Percentiles rank a stretch among this genome's conserved stretches.
Evolutionary conservation across 2,888 invertebrate genomes (phyloP).

Genomic region (Ceramica pisi): DNA sequence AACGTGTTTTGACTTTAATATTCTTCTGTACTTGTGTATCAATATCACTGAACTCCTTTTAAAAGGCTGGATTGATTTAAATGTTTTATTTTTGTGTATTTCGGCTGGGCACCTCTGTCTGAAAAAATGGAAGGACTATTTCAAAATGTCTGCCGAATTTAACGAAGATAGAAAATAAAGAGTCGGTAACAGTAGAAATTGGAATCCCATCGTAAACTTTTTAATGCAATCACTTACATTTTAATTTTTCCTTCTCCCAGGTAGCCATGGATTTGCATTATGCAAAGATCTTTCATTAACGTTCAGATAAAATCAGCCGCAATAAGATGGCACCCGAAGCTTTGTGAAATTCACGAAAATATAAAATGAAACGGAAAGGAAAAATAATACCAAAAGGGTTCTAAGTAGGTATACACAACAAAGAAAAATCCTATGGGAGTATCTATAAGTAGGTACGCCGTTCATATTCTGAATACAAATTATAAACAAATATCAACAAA

Average conservation of each 20-base stretch:
- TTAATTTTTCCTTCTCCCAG: slow-evolving; percentile 37
- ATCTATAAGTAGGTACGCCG: background rate
- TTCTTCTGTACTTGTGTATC: too few species aligned
- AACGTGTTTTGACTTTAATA: too few species aligned
- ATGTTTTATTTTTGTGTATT: too few species aligned
- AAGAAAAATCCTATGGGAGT: background rate
- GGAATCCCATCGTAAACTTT: slow-evolving; percentile 45
- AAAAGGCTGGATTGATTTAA: too few species aligned
- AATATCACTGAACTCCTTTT: too few species aligned
- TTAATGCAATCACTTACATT: slow-evolving; percentile 41
- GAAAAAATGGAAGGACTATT: background rate
- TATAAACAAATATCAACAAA: too few species aligned
- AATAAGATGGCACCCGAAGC: slow-evolving; percentile 15
- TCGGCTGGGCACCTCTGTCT: too few species aligned
- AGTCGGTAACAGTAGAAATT: slow-evolving; percentile 37
- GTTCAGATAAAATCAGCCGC: slow-evolving; percentile 46
- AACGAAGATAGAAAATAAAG: slow-evolving; percentile 55
- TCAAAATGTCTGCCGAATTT: background rate
- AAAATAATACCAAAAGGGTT: slow-evolving; percentile 15
- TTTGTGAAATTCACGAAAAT: slow-evolving; percentile 20
- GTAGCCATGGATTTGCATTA: slow-evolving; percentile 57
- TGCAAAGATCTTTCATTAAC: slow-evolving; percentile 55
- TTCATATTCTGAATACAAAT: background rate
- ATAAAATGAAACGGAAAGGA: slow-evolving; percentile 6
- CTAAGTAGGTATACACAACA: background rate